Evolutionary conservation across 2,113 vertebrate species (phyloP).

Genomic region (Crotalus tigris): DNA sequence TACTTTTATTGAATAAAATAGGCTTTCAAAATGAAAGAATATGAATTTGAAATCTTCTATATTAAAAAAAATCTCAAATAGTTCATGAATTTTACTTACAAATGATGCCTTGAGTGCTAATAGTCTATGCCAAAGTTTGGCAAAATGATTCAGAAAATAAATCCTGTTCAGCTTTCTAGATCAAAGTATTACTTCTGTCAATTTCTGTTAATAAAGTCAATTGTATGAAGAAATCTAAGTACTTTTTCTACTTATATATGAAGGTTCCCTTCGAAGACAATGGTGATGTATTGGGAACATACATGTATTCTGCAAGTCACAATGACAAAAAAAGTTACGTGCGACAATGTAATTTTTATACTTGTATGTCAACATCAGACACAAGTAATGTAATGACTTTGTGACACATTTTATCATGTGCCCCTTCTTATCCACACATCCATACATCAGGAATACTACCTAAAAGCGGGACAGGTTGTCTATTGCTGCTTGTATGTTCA

Average conservation of each 20-base stretch:
- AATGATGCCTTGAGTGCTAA: background rate
- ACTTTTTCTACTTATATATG: background rate
- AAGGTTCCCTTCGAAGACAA: background rate
- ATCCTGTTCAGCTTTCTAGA: background rate
- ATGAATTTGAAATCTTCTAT: background rate
- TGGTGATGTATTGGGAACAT: background rate
- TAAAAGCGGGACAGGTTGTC: background rate
- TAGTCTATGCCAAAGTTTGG: background rate
- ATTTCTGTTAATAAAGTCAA: background rate
- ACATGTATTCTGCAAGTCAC: background rate
- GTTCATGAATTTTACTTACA: background rate
- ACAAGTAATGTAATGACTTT: background rate
- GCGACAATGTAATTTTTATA: background rate
- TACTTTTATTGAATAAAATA: background rate
- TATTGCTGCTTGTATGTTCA: background rate
- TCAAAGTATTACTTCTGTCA: background rate
- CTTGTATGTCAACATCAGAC: background rate
- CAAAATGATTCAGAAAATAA: background rate
- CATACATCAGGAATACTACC: background rate
- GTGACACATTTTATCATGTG: background rate
- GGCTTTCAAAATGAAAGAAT: background rate
- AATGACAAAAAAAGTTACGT: background rate
- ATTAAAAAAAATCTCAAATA: background rate
- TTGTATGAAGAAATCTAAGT: background rate
- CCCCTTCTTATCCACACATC: background rate